A percentile compares a stretch with the other conserved stretches of the same genome.
Conservation (phyloP, 2,888 invertebrate species). For the Mamestra brassicae region DNA sequence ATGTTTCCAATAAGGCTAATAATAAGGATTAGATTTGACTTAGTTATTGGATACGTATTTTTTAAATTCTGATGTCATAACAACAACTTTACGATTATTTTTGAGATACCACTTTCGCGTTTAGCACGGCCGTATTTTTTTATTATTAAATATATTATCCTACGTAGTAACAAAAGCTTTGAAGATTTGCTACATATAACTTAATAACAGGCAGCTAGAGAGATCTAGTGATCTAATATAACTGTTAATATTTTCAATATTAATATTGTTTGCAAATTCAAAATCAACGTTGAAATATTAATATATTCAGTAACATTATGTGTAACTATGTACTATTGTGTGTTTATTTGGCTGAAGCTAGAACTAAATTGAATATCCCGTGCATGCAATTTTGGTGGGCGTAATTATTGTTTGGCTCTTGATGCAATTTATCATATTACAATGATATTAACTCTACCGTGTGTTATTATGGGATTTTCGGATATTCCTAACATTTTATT, state of each 20-base stretch:
- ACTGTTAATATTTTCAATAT: conserved; percentile 8
- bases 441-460: conserved; percentile 16
- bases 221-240: conserved; percentile 12
- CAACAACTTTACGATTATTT: no score
- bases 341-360: conserved; percentile 33
- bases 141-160: no score
- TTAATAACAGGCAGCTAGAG: background rate
- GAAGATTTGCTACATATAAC: background rate
- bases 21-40: no score
- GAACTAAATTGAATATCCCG: conserved; percentile 46
- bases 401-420: conserved; percentile 39
- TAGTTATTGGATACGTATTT: no score
- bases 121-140: no score
- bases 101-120: no score
- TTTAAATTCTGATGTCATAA: no score
- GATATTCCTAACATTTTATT: background rate
- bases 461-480: background rate
- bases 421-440: conserved; percentile 20
- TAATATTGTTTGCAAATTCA: conserved; percentile 20
- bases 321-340: conserved; percentile 40
- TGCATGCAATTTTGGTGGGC: conserved; percentile 28
- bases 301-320: conserved; percentile 46
- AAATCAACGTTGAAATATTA: conserved; percentile 44
- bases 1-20: no score
- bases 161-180: background rate